phyloP scores from a whole-genome alignment of 2,113 vertebrate genomes.

The Polypterus bichir region DNA sequence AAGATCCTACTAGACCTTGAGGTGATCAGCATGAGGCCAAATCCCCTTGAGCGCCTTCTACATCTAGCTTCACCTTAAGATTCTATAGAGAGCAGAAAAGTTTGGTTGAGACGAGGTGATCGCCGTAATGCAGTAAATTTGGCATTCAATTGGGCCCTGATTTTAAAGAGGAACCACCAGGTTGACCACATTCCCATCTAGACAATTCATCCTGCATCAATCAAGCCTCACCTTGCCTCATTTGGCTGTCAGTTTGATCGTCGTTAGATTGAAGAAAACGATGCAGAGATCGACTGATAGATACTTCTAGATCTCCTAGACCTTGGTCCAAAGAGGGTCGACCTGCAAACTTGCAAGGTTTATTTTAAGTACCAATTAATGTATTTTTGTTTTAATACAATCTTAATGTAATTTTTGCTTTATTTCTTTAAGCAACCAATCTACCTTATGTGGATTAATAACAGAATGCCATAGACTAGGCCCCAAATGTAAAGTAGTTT shows the following conservation, averaged over 20 bases:
- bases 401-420: slow-evolving; percentile 34
- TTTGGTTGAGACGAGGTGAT: slow-evolving; percentile 58
- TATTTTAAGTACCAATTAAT: slow-evolving; percentile 87
- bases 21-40: slow-evolving; percentile 83
- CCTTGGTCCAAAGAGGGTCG: slow-evolving; percentile 89
- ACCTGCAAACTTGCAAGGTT: slow-evolving; percentile 92
- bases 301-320: slow-evolving; percentile 91
- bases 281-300: slow-evolving; percentile 85
- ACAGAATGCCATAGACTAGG: slow-evolving; percentile 47
- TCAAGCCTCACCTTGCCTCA: slow-evolving; percentile 86
- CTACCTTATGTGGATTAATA: slow-evolving; percentile 60
- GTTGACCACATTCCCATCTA: slow-evolving; percentile 79
- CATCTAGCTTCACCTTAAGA: slow-evolving; percentile 71
- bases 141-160: slow-evolving; percentile 73
- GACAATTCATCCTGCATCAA: slow-evolving; percentile 85
- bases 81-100: slow-evolving; percentile 75
- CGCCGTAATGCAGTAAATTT: slow-evolving; percentile 74
- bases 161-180: slow-evolving; percentile 82
- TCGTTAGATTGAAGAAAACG: slow-evolving; percentile 88
- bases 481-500: slow-evolving; percentile 26
- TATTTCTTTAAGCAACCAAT: slow-evolving; percentile 53
- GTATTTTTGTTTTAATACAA: slow-evolving; percentile 45
- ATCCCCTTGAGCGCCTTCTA: slow-evolving; percentile 74
- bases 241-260: slow-evolving; percentile 87
- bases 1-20: slow-evolving; percentile 82